Evolutionary conservation across 2,113 vertebrate genomes (phyloP), one percentile per base, ranked within the genome.

Genomic region (Oenanthe oenanthe): DNA sequence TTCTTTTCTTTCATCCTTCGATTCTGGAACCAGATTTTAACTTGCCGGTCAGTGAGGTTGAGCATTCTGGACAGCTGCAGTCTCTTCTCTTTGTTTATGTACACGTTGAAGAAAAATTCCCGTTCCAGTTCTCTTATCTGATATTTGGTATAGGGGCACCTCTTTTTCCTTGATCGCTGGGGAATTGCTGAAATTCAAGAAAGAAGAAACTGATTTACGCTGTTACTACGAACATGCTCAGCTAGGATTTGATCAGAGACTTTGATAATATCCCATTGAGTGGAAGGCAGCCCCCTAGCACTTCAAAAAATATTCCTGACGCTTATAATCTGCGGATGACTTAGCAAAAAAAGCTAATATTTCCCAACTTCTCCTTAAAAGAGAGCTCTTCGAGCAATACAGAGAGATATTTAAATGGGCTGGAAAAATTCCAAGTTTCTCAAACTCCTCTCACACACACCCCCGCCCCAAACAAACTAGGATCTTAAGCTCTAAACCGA

Each of bases 31-130:
- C 99, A 99, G 89, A 99, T 99, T 98, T 99, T 99, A 96, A 99
- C 99, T 98, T 99, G 99, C 68, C 99, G 99, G 92, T 99, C 99
- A 94, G 99, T 99, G 91, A 99, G 98, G 95, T 99, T 99, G 95
- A 99, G 98, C 99, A 99, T 99, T 97, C 99, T 98, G 95, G 99
- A 99, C 94, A 99, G 97, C 93, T 99, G 99, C 51, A 99, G 98
- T 89, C 99, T 99, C 97, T 99, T 99, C 97, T 99, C 99, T 98
- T 99, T 99, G 98, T 99, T 99, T 98, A 99, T 99, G 97, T 99
- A 99, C 91, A 99, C 99, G 94, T 99, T 99, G 99, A 99, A 99
- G 98, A 99, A 99, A 98, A 99, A 99, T 97, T 99, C 99, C 97
- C 99, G 98, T 98, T 99, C 99, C 98, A 99, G 99, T 99, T 99